Percentiles rank a stretch among this genome's conserved stretches.
These are phyloP conservation scores for Glaucomys volans DNA, from an alignment of 2,113 vertebrate genomes.

Conservation along the genomic window DNA sequence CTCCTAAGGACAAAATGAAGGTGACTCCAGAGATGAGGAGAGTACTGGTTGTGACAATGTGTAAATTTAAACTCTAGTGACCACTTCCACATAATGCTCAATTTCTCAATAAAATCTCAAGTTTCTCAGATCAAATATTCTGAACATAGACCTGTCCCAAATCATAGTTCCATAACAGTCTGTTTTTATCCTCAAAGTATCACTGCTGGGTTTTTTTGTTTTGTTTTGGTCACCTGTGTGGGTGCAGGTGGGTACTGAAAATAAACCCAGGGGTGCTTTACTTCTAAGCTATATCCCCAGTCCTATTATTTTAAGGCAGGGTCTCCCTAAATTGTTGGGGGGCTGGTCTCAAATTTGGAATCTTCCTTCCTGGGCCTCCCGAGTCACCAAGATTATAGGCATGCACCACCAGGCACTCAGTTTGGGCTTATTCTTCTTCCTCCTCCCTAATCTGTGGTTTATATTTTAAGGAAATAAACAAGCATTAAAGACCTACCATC, in stretches of 20 bases:
- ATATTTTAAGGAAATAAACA: not conserved
- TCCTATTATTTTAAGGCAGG: too few species aligned
- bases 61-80: not conserved
- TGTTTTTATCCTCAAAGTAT: not conserved
- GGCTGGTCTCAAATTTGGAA: too few species aligned
- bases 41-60: not conserved
- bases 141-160: not conserved
- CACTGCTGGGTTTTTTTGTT: not conserved
- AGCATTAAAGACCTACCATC: not conserved
- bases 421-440: not conserved
- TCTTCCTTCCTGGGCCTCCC: too few species aligned
- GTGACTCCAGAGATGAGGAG: not conserved
- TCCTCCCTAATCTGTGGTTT: not conserved
- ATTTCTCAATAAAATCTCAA: conserved; percentile 39
- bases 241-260: too few species aligned
- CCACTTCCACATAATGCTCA: not conserved
- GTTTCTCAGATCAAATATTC: conserved; percentile 29
- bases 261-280: too few species aligned
- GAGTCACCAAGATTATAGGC: too few species aligned
- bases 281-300: too few species aligned
- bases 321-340: too few species aligned
- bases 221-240: too few species aligned
- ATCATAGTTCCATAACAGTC: not conserved
- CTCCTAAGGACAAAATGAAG: not conserved
- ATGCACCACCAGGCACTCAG: too few species aligned